Percentiles rank a stretch among this genome's conserved stretches.
Evolutionary conservation across 2,113 vertebrate species (phyloP).

Genomic region (Vireo altiloquus): DNA sequence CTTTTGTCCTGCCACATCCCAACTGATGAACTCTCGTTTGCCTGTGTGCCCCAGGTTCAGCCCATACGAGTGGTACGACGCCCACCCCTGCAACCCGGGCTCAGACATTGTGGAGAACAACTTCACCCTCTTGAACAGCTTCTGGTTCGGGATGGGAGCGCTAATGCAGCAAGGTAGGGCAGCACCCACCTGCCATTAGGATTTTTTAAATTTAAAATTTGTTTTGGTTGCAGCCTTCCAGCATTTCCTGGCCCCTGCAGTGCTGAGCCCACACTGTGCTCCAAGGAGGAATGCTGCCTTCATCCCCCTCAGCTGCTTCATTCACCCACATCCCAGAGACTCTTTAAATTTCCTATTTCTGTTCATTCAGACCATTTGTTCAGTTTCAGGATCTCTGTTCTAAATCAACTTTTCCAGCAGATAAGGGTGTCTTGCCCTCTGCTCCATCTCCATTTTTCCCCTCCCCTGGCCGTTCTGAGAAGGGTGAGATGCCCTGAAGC

Average conservation of each 20-base stretch:
- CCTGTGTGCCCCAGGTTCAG: slow-evolving; percentile 81
- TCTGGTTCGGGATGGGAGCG: slow-evolving; percentile 98
- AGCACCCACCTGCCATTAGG: accelerated
- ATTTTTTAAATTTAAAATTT: neutral
- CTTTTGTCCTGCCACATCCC: neutral
- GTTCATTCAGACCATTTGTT: neutral
- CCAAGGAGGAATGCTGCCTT: accelerated
- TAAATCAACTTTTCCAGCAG: neutral
- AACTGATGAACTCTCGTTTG: neutral
- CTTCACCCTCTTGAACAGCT: slow-evolving; percentile 97
- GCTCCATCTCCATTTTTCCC: neutral
- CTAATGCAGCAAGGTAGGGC: slow-evolving; percentile 94
- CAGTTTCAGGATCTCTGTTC: neutral
- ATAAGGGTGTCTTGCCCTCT: neutral
- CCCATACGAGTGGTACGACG: slow-evolving; percentile 97
- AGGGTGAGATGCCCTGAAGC: neutral
- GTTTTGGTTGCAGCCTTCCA: too few species aligned
- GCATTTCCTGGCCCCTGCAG: too few species aligned
- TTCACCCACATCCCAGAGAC: neutral
- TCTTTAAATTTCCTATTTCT: neutral
- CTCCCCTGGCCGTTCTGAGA: neutral
- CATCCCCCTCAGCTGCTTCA: neutral
- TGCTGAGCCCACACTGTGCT: neutral
- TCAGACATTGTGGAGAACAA: slow-evolving; percentile 97
- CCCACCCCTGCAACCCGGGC: slow-evolving; percentile 94